phyloP scores from a whole-genome alignment of 2,797 vertebrate species.

The Hirundo rustica region DNA sequence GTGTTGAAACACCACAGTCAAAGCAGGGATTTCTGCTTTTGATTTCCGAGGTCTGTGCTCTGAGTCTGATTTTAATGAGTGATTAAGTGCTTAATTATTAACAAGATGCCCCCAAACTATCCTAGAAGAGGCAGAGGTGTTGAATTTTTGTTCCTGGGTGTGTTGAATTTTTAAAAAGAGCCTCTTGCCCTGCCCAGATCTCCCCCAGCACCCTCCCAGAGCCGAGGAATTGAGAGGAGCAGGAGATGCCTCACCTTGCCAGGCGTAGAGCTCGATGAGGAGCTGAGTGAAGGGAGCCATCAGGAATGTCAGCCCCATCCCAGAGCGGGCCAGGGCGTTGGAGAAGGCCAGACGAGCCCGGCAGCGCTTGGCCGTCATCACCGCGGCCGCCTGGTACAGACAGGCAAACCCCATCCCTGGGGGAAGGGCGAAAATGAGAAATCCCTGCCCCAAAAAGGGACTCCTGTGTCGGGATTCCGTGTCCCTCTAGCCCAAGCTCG shows the following conservation, averaged over 20 bases:
- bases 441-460: neutral
- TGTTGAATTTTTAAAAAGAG: neutral
- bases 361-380: slow-evolving; percentile 86
- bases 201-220: accelerated
- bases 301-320: slow-evolving; percentile 92
- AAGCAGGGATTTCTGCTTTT: neutral
- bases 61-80: neutral
- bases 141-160: neutral
- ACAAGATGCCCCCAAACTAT: neutral
- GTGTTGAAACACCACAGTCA: neutral
- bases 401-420: slow-evolving; percentile 88
- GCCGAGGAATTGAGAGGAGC: accelerated
- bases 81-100: neutral
- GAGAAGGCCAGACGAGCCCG: slow-evolving; percentile 82
- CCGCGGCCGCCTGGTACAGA: slow-evolving; percentile 88
- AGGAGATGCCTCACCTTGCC: slow-evolving; percentile 83
- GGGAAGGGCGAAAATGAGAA: neutral
- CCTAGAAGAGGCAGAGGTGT: neutral
- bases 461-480: neutral
- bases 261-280: slow-evolving; percentile 86
- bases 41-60: neutral
- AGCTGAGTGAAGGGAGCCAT: slow-evolving; percentile 89
- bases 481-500: accelerated
- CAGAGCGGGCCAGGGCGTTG: slow-evolving; percentile 87
- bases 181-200: neutral